Conservation (phyloP, 2,888 invertebrate species). For the Atrina japonica region DNA sequence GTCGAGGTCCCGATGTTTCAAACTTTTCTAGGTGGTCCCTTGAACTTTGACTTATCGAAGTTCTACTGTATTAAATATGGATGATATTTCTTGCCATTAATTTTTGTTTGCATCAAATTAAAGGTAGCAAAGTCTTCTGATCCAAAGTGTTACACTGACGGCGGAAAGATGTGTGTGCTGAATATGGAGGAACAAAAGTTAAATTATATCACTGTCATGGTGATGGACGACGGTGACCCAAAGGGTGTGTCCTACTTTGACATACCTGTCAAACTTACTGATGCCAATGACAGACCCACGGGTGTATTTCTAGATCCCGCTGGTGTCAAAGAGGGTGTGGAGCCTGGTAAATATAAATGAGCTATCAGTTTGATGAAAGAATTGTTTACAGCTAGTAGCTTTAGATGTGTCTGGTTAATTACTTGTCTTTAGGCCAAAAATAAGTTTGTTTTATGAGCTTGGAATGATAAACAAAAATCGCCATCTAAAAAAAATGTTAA, state of each 20-base stretch:
- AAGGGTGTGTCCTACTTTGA: constrained; percentile 58
- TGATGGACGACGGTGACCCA: constrained; percentile 53
- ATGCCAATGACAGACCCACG: constrained; percentile 61
- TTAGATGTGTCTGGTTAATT: too few species aligned
- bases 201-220: constrained; percentile 57
- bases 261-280: constrained; percentile 50
- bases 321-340: constrained; percentile 51
- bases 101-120: too few species aligned
- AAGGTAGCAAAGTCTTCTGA: constrained; percentile 56
- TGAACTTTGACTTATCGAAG: too few species aligned
- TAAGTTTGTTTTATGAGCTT: too few species aligned
- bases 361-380: neutral
- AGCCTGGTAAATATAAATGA: constrained; percentile 43
- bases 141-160: constrained; percentile 50
- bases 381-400: neutral
- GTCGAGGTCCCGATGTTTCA: too few species aligned
- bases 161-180: constrained; percentile 54
- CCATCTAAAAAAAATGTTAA: too few species aligned
- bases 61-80: too few species aligned
- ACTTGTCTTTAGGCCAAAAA: too few species aligned
- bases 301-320: constrained; percentile 44
- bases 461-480: too few species aligned
- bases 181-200: constrained; percentile 50
- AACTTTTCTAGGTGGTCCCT: too few species aligned
- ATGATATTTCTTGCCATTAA: too few species aligned